phyloP scores from a whole-genome alignment of 2,888 invertebrate genomes.

The Drosophila fungiperda region DNA sequence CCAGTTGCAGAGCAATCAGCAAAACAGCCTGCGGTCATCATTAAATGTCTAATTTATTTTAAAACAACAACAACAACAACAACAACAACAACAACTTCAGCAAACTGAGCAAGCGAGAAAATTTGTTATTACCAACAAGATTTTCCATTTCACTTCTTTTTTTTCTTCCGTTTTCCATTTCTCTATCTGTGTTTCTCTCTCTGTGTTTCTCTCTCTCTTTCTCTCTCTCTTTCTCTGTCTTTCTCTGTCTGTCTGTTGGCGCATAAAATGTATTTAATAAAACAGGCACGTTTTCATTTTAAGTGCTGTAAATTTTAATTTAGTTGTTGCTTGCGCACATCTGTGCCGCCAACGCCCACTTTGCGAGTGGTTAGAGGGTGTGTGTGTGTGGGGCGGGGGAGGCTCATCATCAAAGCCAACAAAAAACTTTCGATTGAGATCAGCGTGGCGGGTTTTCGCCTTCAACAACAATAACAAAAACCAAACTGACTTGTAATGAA shows the following conservation, averaged over 20 bases:
- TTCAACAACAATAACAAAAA: constrained; percentile 35
- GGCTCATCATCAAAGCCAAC: constrained; percentile 68
- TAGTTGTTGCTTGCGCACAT: constrained; percentile 75
- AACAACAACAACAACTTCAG: constrained; percentile 16
- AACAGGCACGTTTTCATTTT: constrained; percentile 78
- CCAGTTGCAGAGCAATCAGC: constrained; percentile 69
- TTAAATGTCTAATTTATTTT: constrained; percentile 81
- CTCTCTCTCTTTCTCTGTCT: neutral
- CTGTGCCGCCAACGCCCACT: constrained; percentile 54
- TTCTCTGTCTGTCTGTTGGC: constrained; percentile 15
- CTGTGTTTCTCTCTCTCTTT: neutral
- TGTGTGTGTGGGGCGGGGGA: constrained; percentile 6
- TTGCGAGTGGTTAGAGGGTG: neutral
- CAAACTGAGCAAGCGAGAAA: constrained; percentile 58
- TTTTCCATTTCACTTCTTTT: constrained; percentile 64
- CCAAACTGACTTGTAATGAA: constrained; percentile 76
- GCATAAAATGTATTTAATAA: constrained; percentile 78
- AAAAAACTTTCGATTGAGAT: constrained; percentile 74
- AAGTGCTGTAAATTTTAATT: constrained; percentile 81
- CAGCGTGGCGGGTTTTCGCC: constrained; percentile 57
- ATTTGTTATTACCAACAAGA: constrained; percentile 70
- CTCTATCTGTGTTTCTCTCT: neutral
- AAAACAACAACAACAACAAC: constrained; percentile 60
- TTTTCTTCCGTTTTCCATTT: constrained; percentile 21
- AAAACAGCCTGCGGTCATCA: constrained; percentile 78